Percentiles rank a stretch among this genome's conserved stretches.
phyloP scores from a whole-genome alignment of 2,888 invertebrate species.

The Eristalis intricaria region DNA sequence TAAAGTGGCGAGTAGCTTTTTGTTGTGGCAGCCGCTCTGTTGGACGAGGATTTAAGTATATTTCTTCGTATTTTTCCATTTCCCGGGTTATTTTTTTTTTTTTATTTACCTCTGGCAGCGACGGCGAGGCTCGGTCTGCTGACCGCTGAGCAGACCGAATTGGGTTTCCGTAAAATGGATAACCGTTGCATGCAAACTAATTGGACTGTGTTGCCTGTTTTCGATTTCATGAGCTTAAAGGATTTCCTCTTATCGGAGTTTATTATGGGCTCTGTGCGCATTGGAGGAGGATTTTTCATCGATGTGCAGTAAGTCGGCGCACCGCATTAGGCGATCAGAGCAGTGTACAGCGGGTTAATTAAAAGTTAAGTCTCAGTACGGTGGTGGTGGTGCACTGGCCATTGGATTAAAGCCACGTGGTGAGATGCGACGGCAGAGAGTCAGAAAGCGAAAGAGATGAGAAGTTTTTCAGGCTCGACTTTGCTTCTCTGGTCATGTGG shows the following conservation, averaged over 20 bases:
- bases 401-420: no score
- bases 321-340: no score
- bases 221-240: not conserved
- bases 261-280: not conserved
- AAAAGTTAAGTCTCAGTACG: no score
- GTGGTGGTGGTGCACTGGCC: no score
- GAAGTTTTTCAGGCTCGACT: no score
- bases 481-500: no score
- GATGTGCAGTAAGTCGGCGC: no score
- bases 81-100: constrained; percentile 2
- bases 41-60: constrained; percentile 42
- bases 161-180: constrained; percentile 53
- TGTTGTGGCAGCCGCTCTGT: constrained; percentile 38
- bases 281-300: no score
- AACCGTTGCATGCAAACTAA: constrained; percentile 45
- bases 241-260: constrained; percentile 4
- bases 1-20: constrained; percentile 65
- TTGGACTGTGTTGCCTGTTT: constrained; percentile 52
- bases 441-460: no score
- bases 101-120: not conserved
- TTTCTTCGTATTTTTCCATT: constrained; percentile 18
- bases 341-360: no score
- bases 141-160: constrained; percentile 6
- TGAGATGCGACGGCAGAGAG: no score
- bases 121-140: no score